Evolutionary conservation across 2,888 invertebrate species (phyloP).

Genomic region (Lasioglossum morio): DNA sequence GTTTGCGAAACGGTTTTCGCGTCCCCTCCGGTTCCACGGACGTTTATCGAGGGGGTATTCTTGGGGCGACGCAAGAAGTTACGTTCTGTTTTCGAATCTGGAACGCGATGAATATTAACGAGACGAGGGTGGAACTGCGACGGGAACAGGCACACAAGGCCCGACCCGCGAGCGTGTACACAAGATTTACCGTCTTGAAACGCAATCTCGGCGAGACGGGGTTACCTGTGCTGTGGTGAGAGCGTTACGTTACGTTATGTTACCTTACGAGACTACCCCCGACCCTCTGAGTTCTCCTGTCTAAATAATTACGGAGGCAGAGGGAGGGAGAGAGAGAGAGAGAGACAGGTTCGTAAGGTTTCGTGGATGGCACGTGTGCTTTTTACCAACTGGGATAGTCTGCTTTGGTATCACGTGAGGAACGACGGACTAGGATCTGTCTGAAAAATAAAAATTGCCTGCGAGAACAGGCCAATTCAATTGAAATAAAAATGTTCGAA

Average conservation of each 20-base stretch:
- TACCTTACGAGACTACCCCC: neutral
- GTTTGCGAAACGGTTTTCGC: neutral
- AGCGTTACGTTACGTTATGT: constrained; percentile 19
- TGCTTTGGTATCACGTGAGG: neutral
- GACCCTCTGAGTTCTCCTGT: constrained; percentile 5
- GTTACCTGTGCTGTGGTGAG: constrained; percentile 49
- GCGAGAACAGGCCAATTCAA: neutral
- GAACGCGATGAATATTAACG: constrained; percentile 57
- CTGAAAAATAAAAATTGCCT: neutral
- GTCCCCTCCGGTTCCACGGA: neutral
- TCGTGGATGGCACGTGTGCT: constrained; percentile 1
- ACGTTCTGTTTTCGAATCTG: constrained; percentile 44
- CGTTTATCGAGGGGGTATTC: constrained; percentile 34
- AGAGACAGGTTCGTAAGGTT: constrained; percentile 21
- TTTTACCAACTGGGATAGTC: neutral
- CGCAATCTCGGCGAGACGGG: constrained; percentile 56
- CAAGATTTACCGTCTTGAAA: constrained; percentile 62
- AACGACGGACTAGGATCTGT: neutral
- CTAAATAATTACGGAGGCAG: constrained; percentile 58
- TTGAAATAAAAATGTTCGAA: neutral
- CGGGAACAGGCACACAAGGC: constrained; percentile 21
- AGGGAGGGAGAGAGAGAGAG: constrained; percentile 11
- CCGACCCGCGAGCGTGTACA: constrained; percentile 46
- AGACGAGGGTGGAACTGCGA: constrained; percentile 33
- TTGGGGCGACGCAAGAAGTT: constrained; percentile 31